phyloP scores from a whole-genome alignment of 2,888 invertebrate genomes.

The Epinotia ramella region DNA sequence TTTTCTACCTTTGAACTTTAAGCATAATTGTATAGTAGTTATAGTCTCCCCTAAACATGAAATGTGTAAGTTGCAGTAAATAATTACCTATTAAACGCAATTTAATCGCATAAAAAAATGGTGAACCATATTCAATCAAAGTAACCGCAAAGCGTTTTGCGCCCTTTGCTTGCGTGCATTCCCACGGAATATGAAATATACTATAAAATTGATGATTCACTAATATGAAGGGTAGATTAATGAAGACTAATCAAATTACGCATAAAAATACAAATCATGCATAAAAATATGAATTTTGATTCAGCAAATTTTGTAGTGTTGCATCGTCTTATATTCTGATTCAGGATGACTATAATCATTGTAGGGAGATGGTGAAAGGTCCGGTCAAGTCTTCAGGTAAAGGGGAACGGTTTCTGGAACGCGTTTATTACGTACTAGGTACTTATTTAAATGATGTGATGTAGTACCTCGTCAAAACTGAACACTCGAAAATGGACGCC shows the following conservation, averaged over 20 bases:
- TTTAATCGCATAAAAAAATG: background rate
- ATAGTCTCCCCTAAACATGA: background rate
- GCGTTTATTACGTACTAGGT: background rate
- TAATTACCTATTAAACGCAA: background rate
- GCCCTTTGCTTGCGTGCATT: constrained; percentile 57
- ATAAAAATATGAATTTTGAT: background rate
- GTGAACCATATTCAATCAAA: constrained; percentile 40
- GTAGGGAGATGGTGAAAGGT: background rate
- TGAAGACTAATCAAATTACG: constrained; percentile 38
- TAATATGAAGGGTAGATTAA: constrained; percentile 47
- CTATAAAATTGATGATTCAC: constrained; percentile 60
- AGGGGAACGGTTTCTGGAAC: background rate
- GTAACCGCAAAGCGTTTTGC: constrained; percentile 61
- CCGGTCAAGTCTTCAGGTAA: background rate
- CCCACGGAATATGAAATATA: constrained; percentile 57
- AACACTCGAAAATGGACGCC: no score
- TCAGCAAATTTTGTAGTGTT: background rate
- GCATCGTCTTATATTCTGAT: no score
- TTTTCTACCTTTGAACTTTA: constrained; percentile 18
- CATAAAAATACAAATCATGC: background rate
- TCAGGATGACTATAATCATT: no score
- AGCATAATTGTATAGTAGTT: background rate
- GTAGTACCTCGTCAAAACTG: no score
- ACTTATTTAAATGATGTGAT: background rate
- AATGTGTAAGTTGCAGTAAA: background rate